These are phyloP conservation scores for Prunella fulvescens DNA, from an alignment of 2,113 vertebrate genomes.

Conservation along the genomic window DNA sequence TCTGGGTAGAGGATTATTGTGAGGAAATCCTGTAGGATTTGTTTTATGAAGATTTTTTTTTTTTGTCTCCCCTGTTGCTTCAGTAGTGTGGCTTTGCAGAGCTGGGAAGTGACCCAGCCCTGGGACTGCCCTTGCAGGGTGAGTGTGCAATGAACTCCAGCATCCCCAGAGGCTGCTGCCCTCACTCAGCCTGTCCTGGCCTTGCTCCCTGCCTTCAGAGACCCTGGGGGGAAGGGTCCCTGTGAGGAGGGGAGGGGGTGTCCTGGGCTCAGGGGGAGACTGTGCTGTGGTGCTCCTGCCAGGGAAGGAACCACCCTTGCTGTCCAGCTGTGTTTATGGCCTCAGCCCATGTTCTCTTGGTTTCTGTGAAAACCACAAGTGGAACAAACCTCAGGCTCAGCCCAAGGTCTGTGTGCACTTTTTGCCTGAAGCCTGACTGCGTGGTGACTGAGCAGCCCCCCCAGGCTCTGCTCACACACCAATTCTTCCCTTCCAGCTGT, in stretches of 20 bases:
- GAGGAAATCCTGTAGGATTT: slow-evolving; percentile 5
- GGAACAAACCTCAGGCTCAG: neutral
- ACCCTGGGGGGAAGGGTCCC: neutral
- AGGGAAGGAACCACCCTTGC: neutral
- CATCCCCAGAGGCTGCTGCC: fast-evolving
- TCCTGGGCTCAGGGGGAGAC: neutral
- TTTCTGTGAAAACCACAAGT: slow-evolving; percentile 9
- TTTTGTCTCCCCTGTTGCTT: neutral
- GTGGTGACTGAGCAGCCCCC: neutral
- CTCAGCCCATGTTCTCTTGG: neutral
- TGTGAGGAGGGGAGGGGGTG: neutral
- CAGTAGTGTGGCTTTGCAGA: neutral
- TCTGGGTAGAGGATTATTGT: neutral
- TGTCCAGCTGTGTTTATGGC: slow-evolving; percentile 19
- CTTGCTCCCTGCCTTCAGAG: neutral
- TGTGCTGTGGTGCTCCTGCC: neutral
- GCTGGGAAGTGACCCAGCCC: neutral
- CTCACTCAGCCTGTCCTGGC: fast-evolving
- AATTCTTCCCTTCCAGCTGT: neutral
- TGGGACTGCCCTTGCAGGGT: neutral
- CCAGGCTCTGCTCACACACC: neutral
- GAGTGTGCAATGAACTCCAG: neutral
- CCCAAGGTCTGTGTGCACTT: neutral
- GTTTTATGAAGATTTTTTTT: neutral
- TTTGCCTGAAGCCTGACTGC: neutral